These are phyloP conservation scores for Salvelinus fontinalis DNA, from an alignment of 2,113 vertebrate genomes.

Conservation along the genomic window DNA sequence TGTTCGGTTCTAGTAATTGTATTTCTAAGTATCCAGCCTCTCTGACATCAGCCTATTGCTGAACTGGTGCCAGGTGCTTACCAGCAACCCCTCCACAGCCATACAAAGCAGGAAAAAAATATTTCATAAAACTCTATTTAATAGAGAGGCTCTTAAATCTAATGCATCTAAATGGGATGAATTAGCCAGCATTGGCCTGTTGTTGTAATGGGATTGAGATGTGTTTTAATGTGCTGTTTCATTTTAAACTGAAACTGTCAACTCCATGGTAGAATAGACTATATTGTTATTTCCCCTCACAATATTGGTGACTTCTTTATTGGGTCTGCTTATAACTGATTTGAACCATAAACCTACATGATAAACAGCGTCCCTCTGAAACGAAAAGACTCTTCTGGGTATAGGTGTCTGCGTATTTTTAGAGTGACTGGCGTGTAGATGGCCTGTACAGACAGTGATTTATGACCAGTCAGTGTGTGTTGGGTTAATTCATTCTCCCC, in stretches of 20 bases:
- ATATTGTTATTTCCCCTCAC: background rate
- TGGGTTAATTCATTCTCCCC: slow-evolving; percentile 46
- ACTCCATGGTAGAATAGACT: too few species aligned
- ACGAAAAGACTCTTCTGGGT: background rate
- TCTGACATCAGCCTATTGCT: too few species aligned
- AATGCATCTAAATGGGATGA: slow-evolving; percentile 33
- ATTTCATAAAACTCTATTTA: slow-evolving; percentile 8
- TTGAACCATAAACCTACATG: background rate
- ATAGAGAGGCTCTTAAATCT: background rate
- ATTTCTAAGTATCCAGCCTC: too few species aligned
- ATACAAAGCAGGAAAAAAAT: slow-evolving; percentile 1
- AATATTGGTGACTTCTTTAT: background rate
- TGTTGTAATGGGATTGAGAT: background rate
- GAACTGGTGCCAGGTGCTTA: slow-evolving; percentile 17
- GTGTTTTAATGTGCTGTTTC: too few species aligned
- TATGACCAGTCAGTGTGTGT: slow-evolving; percentile 29
- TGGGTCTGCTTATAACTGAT: background rate
- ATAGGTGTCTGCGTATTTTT: background rate
- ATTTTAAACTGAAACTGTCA: too few species aligned
- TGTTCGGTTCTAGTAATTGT: too few species aligned
- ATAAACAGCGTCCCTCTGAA: background rate
- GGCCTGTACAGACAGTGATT: slow-evolving; percentile 36
- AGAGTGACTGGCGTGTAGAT: background rate
- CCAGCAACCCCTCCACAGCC: background rate
- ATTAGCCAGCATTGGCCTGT: background rate